Evolutionary conservation across 2,888 invertebrate genomes (phyloP), one percentile per base, ranked within the genome.

Genomic region (Macaria liturata): DNA sequence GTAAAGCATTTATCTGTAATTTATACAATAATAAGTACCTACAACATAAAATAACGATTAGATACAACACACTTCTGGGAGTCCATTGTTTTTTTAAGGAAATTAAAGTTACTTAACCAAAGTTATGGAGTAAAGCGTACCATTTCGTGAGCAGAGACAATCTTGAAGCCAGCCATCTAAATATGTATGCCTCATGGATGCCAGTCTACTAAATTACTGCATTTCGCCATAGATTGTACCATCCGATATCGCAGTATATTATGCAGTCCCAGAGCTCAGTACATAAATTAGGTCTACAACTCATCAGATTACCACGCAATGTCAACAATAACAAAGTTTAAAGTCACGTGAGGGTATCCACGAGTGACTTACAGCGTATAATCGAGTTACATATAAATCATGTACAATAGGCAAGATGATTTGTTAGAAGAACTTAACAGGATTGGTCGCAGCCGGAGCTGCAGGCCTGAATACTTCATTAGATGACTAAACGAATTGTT

Each of bases 381-480:
- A 50, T 7, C 50, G 53, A 56, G 62, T 80, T 77, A 75, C 74
- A 71, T 70, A 76, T 81, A 81, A 55, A 82, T 81, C 76, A 74
- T 62, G 67, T 69, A 81, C 80, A 83, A 84, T 78, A 67, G 73
- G 62, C 61, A 68, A 71, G 73, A 80, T 81, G 81, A 83, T 83
- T 85, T 80, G 78, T 80, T 80, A 75, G 77, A 76, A 79, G 73
- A 79, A 80, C 74, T 78, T 76, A 76, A 72, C 68, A 69, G 75
- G 62, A 72, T 63, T 70, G 72, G 72, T 70, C 70, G 70, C 71
- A 62, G 57, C 50, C 49, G 37, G 59, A 44, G 45, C 50, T 20
- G 8, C 20, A 31, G 47, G 34, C 61, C 74, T 87, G 84, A 88
- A 89, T 88, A 85, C 86, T 88, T 89, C 86, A 90, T 90, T 86